Evolutionary conservation across 2,113 vertebrate species (phyloP).

Genomic region (Dendropsophus ebraccatus): DNA sequence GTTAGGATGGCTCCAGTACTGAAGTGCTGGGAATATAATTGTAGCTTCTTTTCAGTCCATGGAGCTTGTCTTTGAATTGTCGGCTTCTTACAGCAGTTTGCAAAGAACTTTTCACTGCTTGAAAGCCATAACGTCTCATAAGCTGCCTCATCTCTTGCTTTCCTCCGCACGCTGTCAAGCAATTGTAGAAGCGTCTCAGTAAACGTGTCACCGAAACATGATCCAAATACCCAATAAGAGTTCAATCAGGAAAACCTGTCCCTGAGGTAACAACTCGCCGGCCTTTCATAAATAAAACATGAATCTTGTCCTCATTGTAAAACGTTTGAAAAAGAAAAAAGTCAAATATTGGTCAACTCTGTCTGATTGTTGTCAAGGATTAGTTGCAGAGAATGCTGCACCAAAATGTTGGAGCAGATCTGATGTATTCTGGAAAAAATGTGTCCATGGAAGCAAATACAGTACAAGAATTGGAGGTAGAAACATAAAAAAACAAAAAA

Average conservation of each 20-base stretch:
- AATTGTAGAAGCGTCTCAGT: not conserved
- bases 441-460: not conserved
- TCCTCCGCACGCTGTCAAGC: constrained; percentile 29
- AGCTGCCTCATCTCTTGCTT: not conserved
- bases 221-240: constrained; percentile 26
- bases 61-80: not conserved
- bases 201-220: not conserved
- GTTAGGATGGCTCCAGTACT: not conserved
- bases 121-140: not conserved
- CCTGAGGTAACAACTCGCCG: not conserved
- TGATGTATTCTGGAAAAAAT: not conserved
- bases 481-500: no score
- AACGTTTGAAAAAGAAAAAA: not conserved
- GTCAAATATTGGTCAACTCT: not conserved
- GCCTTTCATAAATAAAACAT: constrained; percentile 36
- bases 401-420: not conserved
- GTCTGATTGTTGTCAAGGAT: not conserved
- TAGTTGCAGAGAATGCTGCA: not conserved
- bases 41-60: not conserved
- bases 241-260: constrained; percentile 38
- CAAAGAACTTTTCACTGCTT: not conserved
- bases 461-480: not conserved
- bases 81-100: not conserved
- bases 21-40: not conserved
- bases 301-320: not conserved